Conservation (phyloP, 2,797 vertebrate genomes). For the Malurus leucopterus region DNA sequence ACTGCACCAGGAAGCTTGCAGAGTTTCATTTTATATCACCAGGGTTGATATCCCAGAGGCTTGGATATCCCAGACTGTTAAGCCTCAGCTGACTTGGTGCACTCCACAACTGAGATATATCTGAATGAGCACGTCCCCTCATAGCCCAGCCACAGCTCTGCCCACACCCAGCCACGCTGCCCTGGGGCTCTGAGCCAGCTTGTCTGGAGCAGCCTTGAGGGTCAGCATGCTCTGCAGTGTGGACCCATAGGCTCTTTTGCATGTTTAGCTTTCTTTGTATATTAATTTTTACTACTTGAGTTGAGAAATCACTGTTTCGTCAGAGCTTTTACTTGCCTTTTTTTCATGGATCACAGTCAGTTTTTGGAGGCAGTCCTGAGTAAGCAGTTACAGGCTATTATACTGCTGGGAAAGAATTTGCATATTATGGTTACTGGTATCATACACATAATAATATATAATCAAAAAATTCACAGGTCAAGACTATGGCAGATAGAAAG, state of each 20-base stretch:
- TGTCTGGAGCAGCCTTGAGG: background rate
- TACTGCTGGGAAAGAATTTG: background rate
- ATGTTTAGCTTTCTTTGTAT: background rate
- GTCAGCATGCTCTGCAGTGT: too few species aligned
- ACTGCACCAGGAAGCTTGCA: background rate
- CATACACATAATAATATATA: background rate
- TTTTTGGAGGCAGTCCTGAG: background rate
- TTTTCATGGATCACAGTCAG: background rate
- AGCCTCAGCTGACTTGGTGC: background rate
- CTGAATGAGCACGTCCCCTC: accelerated
- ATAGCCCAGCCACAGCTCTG: background rate
- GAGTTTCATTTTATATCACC: background rate
- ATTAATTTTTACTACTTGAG: background rate
- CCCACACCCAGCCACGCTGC: accelerated
- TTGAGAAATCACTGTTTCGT: background rate
- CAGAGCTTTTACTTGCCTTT: background rate
- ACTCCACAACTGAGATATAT: accelerated
- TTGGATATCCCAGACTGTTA: background rate
- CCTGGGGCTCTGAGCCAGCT: background rate
- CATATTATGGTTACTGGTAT: background rate
- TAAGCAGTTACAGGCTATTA: background rate
- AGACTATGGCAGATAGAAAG: background rate
- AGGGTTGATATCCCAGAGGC: background rate
- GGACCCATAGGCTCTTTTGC: background rate
- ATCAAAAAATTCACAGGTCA: background rate